Base-by-base conservation (phyloP, 2,888 invertebrate genomes). In the Stictocephala bisonia region DNA sequence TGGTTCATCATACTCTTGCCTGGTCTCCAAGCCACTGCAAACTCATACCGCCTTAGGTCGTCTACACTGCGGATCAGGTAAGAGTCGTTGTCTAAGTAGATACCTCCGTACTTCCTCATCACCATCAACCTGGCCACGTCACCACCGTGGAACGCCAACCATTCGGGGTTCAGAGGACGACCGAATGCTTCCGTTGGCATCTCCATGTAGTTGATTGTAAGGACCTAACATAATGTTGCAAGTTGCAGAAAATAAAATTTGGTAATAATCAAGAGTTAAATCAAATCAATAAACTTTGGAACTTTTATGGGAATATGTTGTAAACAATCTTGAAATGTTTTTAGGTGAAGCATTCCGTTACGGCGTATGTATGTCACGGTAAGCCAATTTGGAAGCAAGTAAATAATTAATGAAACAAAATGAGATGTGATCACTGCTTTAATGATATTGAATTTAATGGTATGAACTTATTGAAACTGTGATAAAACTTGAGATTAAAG, bases 131-230 rank as follows among this genome's bases (percentile, higher is more conserved):
- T 68, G 27, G 74, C 64, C 3, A 78, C 56, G 67, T 78, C 77
- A 20, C 77, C 74, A 6, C 73, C 77, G 67, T 78, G 78, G 51
- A 48, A 75, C 20, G 15, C 26, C 18, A 27, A 18, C 69, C 75
- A 76, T 58, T 31, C 60, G 22, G 64, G 31, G 40, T 69, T 51
- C 13, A 78, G 41, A 3, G 51, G 48, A 70, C 82, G 81, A 20
- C 82, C 83, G 75, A 81, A 85, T 15, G 84, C 82, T 60, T 82
- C 81, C 9, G 79, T 81, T 6, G 84, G 83, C 48, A 79, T 75
- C 44, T 76, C 31, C 22, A 79, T 71, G 51, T 75, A 73, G 4
- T 68, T 70, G 20, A 78, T 50, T 13, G 75, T 67, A 40, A 80
- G 60, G 9, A 44, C 64, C 64, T 64, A 26, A 35, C 35, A 9